Percentiles rank a stretch among this genome's conserved stretches.
These are phyloP conservation scores for Notocelia uddmanniana DNA, from an alignment of 2,888 invertebrate genomes.

Conservation along the genomic window DNA sequence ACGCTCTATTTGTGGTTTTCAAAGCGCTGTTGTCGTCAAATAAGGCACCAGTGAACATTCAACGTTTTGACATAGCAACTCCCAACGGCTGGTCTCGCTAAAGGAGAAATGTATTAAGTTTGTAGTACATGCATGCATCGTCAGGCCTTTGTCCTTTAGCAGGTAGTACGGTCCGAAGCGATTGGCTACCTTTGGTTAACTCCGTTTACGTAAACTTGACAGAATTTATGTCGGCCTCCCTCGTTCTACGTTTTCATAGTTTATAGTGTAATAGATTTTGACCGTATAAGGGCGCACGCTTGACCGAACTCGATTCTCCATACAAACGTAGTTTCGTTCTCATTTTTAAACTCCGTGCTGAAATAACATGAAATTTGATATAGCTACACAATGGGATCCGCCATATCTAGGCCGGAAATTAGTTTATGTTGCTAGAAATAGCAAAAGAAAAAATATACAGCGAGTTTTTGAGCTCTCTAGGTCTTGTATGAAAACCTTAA, in stretches of 20 bases:
- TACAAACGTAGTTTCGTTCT: too few relatives aligned
- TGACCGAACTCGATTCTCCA: too few relatives aligned
- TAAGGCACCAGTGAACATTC: slow-evolving; percentile 34
- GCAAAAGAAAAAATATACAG: too few relatives aligned
- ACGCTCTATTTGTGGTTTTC: slow-evolving; percentile 70
- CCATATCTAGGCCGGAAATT: too few relatives aligned
- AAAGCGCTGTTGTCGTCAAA: slow-evolving; percentile 58
- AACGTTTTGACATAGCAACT: slow-evolving; percentile 33
- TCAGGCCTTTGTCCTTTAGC: background rate
- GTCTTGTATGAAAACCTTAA: too few relatives aligned
- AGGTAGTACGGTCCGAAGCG: background rate
- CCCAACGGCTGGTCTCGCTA: background rate
- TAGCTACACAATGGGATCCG: too few relatives aligned
- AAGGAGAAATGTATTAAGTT: slow-evolving; percentile 10
- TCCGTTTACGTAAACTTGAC: slow-evolving; percentile 31
- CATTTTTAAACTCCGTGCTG: too few relatives aligned
- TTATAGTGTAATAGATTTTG: slow-evolving; percentile 5
- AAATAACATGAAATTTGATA: too few relatives aligned
- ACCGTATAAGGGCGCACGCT: background rate
- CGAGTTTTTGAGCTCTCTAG: too few relatives aligned
- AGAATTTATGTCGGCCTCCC: slow-evolving; percentile 18
- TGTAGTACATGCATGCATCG: background rate
- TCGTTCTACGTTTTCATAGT: slow-evolving; percentile 3
- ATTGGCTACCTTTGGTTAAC: slow-evolving; percentile 1
- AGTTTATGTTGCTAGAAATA: too few relatives aligned